Evolutionary conservation across 2,888 invertebrate genomes (phyloP).

Genomic region (Acronicta aceris): DNA sequence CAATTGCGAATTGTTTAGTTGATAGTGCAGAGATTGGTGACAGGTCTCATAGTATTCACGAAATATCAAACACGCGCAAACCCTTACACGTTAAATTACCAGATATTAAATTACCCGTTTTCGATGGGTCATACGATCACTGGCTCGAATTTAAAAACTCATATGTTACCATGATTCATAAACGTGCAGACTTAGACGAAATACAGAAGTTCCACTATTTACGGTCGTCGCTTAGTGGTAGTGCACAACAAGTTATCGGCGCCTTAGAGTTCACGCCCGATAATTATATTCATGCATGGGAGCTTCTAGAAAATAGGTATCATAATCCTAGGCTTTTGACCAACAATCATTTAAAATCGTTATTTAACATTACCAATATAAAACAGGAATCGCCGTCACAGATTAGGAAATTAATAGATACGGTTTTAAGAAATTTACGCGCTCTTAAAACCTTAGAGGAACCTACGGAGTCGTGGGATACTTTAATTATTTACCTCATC

Average conservation of each 20-base stretch:
- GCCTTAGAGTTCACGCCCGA: constrained; percentile 10
- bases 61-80: no score
- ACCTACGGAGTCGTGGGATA: constrained; percentile 1
- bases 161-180: constrained; percentile 8
- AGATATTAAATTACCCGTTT: neutral
- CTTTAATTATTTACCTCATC: neutral
- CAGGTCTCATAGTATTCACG: no score
- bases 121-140: constrained; percentile 1
- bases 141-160: constrained; percentile 11
- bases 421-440: neutral
- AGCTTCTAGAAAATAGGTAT: constrained; percentile 5
- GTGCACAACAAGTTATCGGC: constrained; percentile 7
- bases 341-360: constrained; percentile 3
- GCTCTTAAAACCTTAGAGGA: constrained; percentile 1
- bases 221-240: neutral
- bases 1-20: no score
- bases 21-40: no score
- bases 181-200: constrained; percentile 1
- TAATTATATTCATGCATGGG: constrained; percentile 6
- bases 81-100: neutral
- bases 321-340: neutral
- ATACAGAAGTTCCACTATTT: constrained; percentile 10
- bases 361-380: constrained; percentile 2
- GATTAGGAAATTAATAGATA: constrained; percentile 6
- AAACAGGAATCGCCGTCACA: constrained; percentile 3